A percentile compares a stretch with the other conserved stretches of the same genome.
Conservation (phyloP, 2,113 vertebrate species). For the Tychaedon coryphoeus region DNA sequence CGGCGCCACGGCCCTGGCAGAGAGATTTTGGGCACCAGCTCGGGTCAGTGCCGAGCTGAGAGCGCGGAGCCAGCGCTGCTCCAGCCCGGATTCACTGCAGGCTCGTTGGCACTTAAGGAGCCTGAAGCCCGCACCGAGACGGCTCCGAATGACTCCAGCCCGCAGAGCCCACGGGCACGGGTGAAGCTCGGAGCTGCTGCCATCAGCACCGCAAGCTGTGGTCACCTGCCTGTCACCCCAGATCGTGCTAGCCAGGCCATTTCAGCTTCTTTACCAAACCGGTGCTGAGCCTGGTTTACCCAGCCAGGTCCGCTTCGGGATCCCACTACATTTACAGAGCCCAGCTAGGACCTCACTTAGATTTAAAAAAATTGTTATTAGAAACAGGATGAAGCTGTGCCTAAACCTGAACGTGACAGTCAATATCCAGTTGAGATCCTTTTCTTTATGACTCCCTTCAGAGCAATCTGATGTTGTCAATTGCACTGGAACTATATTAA, state of each 20-base stretch:
- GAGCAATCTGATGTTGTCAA: not conserved
- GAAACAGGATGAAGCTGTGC: not conserved
- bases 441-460: not conserved
- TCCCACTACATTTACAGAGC: not conserved
- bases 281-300: not conserved
- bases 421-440: not conserved
- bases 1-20: not conserved
- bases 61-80: rapidly evolving
- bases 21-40: not conserved
- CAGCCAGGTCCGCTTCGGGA: rapidly evolving
- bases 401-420: not conserved
- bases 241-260: not conserved
- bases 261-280: not conserved
- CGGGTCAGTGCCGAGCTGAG: rapidly evolving
- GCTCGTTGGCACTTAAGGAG: rapidly evolving
- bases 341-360: too few relatives aligned
- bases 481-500: not conserved
- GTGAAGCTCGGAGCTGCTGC: not conserved
- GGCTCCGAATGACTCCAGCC: rapidly evolving
- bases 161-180: rapidly evolving
- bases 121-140: rapidly evolving
- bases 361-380: not conserved
- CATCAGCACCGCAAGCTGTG: too few relatives aligned
- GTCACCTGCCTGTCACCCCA: not conserved
- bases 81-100: rapidly evolving